Evolutionary conservation across 2,797 vertebrate genomes (phyloP).

Genomic region (Coregonus suidteri): DNA sequence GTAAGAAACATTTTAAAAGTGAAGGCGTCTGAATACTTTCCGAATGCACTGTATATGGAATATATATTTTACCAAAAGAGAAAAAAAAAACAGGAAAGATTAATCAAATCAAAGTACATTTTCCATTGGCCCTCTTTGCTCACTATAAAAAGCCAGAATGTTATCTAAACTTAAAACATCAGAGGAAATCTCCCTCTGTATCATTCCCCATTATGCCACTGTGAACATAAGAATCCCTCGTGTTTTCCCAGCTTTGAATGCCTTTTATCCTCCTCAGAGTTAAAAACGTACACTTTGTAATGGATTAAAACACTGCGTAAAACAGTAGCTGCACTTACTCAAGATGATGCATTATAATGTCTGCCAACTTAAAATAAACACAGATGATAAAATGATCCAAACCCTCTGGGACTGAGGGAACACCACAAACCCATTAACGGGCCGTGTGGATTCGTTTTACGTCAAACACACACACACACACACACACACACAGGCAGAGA

Average conservation of each 20-base stretch:
- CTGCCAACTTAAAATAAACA: slow-evolving; percentile 58
- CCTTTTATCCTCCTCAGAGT: slow-evolving; percentile 17
- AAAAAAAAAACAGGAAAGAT: background rate
- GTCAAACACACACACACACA: background rate
- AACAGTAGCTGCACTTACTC: slow-evolving; percentile 58
- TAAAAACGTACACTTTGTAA: slow-evolving; percentile 40
- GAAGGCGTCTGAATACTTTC: no score
- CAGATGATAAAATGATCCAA: slow-evolving; percentile 55
- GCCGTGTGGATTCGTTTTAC: slow-evolving; percentile 14
- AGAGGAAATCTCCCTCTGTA: slow-evolving; percentile 43
- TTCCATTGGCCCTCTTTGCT: background rate
- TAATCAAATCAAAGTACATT: background rate
- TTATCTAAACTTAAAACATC: slow-evolving; percentile 33
- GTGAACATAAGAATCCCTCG: slow-evolving; percentile 4
- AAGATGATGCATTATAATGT: slow-evolving; percentile 59
- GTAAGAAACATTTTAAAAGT: no score
- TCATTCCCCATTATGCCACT: slow-evolving; percentile 17
- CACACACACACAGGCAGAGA: background rate
- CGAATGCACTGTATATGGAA: background rate
- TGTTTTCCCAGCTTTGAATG: slow-evolving; percentile 25
- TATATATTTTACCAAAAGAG: slow-evolving; percentile 13
- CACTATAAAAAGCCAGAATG: slow-evolving; percentile 13
- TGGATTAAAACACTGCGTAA: slow-evolving; percentile 53
- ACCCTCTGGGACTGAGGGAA: slow-evolving; percentile 41
- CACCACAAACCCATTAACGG: slow-evolving; percentile 41